Conservation (phyloP, 2,888 invertebrate species). For the Andrena hattorfiana region DNA sequence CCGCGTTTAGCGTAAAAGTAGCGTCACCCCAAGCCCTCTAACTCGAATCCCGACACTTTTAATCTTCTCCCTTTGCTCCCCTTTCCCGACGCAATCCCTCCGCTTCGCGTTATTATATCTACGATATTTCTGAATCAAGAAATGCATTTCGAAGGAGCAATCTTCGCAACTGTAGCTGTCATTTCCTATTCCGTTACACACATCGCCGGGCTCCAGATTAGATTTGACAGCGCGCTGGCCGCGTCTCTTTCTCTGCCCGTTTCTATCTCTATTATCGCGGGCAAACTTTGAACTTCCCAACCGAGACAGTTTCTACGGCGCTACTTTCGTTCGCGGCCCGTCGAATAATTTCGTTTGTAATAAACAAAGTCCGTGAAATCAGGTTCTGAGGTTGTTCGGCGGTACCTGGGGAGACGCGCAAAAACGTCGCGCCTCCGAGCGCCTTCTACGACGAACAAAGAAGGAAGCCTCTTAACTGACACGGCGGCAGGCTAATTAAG, state of each 20-base stretch:
- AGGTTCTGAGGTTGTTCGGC: conserved; percentile 28
- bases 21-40: background rate
- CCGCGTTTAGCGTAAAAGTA: conserved; percentile 10
- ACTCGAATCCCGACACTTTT: background rate
- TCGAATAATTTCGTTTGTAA: background rate
- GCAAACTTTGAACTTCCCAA: background rate
- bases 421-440: conserved; percentile 46
- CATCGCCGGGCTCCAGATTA: too few relatives aligned
- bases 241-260: too few relatives aligned
- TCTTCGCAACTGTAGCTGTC: too few relatives aligned
- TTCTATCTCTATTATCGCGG: too few relatives aligned
- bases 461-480: conserved; percentile 61
- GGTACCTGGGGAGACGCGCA: conserved; percentile 23
- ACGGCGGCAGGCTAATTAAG: conserved; percentile 62
- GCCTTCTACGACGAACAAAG: conserved; percentile 52
- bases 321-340: background rate
- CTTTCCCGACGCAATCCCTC: background rate
- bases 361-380: conserved; percentile 26
- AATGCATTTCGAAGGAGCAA: too few relatives aligned
- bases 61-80: background rate
- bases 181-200: too few relatives aligned
- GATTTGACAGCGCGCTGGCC: too few relatives aligned
- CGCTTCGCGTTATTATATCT: too few relatives aligned
- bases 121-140: too few relatives aligned
- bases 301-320: background rate